A percentile compares a stretch with the other conserved stretches of the same genome.
Evolutionary conservation across 2,113 vertebrate genomes (phyloP).

Genomic region (Camelus bactrianus): DNA sequence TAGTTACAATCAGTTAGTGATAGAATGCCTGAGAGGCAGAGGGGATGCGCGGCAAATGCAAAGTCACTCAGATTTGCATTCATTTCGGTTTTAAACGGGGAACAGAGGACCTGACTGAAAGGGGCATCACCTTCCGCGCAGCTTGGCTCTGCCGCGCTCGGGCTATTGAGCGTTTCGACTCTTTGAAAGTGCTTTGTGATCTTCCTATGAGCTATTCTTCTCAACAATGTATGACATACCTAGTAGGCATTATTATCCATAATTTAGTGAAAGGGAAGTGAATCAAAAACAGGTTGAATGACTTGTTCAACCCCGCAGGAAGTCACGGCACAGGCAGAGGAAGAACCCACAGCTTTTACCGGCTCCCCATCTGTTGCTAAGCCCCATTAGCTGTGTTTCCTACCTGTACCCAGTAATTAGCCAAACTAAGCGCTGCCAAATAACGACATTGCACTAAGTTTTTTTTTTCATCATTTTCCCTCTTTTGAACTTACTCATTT

Average conservation of each 20-base stretch:
- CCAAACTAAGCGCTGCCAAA: conserved; percentile 52
- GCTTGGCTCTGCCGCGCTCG: not conserved
- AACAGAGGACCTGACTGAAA: conserved; percentile 48
- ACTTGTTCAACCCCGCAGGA: conserved; percentile 78
- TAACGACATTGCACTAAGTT: not conserved
- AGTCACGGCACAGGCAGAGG: conserved; percentile 64
- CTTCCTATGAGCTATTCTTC: conserved; percentile 75
- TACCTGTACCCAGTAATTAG: conserved; percentile 77
- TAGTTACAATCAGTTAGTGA: conserved; percentile 81
- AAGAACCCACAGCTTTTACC: conserved; percentile 73
- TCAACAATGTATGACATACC: conserved; percentile 76
- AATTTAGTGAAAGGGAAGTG: conserved; percentile 82
- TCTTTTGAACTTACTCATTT: conserved; percentile 59
- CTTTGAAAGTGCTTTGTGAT: conserved; percentile 79
- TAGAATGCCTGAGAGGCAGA: conserved; percentile 65
- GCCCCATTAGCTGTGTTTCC: conserved; percentile 64
- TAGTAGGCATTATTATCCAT: conserved; percentile 83
- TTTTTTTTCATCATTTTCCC: not conserved
- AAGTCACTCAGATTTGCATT: conserved; percentile 79
- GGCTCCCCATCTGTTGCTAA: conserved; percentile 78
- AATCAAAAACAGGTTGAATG: conserved; percentile 83
- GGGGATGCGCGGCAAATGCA: conserved; percentile 29
- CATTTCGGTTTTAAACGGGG: conserved; percentile 56
- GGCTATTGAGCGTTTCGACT: conserved; percentile 35
- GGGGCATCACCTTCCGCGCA: conserved; percentile 27